Base-by-base conservation (phyloP, 2,797 vertebrate species). In the Novumbra hubbsi region DNA sequence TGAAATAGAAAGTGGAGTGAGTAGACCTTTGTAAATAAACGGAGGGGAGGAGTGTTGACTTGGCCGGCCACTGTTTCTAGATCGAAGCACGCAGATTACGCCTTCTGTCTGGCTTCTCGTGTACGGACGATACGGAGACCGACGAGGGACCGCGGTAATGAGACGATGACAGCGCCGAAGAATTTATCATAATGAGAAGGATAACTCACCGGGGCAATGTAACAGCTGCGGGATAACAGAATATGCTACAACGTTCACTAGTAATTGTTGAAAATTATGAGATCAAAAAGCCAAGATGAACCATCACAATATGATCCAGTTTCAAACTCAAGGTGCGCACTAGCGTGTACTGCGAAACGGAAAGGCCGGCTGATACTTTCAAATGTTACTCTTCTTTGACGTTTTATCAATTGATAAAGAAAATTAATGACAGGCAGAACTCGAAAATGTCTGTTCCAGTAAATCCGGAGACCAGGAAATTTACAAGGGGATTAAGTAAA, bases 401-500 rank as follows among this genome's bases (percentile, higher is more conserved):
- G 81, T 71, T 64, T 55, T 19, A 64, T 73, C 80, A 75, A 71
- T 76, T 76, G 65, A 17, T 73, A 57, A 77, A 19, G 70, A 52
- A 52, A 14, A 62, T 83, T 77, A 77, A 80, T 74, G 74, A 86
- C 19, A 80, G 83, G 77, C 27, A 74, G 79, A 30, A 78, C 72
- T 70, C 73, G 32, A 77, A 68, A 6, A 91, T 93, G 90, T 77
- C 91, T 64, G 88, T 90, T 82, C 86, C 91, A 64, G 74, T 63
- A 68, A 93, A 92, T 11, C 92, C 93, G 79, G 95, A 96, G 93
- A 96, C 96, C 81, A 93, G 97, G 90, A 97, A 92, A 87, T 98
- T 98, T 90, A 98, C 96, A 71, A 91, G 96, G 79, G 95, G 94
- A 80, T 90, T 98, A 77, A 94, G 97, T 72, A 98, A 98, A 88